phyloP scores from a whole-genome alignment of 2,797 vertebrate genomes.

The Parauchenoglanis punctatus region DNA sequence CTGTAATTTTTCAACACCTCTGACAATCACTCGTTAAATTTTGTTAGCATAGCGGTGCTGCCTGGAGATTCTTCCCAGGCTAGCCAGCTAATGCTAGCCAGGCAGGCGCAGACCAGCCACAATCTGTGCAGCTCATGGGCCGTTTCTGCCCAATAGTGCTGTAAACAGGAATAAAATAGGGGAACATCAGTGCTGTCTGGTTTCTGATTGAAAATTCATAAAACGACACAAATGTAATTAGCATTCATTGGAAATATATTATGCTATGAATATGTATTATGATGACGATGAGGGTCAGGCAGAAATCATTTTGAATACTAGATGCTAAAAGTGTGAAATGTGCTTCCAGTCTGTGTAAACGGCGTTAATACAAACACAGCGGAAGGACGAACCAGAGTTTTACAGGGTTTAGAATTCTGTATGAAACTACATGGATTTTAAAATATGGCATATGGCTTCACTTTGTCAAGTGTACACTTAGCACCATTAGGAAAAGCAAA shows the following conservation, averaged over 20 bases:
- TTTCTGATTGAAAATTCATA: background rate
- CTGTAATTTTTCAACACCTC: background rate
- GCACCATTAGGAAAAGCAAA: conserved; percentile 35
- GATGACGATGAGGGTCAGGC: background rate
- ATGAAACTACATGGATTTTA: background rate
- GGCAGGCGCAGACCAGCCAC: background rate
- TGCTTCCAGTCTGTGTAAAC: background rate
- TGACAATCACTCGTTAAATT: background rate
- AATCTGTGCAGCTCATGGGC: background rate
- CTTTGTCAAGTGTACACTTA: background rate
- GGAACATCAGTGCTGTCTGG: background rate
- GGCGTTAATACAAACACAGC: background rate
- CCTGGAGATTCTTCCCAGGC: background rate
- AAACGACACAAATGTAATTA: background rate
- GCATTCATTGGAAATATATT: background rate
- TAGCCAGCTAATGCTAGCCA: background rate
- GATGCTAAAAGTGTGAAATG: background rate
- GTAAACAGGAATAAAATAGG: background rate
- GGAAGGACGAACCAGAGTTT: background rate
- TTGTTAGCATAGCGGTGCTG: background rate
- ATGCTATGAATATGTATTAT: background rate
- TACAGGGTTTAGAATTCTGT: background rate
- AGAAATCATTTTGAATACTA: background rate
- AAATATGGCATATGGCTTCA: background rate
- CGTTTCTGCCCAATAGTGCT: background rate